These are phyloP conservation scores for Recurvirostra avosetta DNA, from an alignment of 2,113 vertebrate genomes.

Conservation along the genomic window DNA sequence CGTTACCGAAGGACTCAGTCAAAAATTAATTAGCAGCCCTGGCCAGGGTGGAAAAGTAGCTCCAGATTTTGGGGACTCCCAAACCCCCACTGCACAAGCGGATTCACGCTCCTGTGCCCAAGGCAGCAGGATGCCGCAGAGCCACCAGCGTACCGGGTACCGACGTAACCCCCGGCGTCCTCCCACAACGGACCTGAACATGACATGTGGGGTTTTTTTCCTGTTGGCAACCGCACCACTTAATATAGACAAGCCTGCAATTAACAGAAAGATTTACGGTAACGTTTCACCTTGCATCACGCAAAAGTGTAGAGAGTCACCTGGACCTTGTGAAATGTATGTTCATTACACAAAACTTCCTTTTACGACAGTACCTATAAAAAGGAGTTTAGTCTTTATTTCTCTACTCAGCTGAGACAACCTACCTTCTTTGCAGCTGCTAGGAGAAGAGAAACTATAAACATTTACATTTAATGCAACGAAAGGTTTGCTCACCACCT, in stretches of 20 bases:
- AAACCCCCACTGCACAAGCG: rapidly evolving
- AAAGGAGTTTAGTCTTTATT: not conserved
- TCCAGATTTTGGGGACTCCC: not conserved
- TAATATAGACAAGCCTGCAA: not conserved
- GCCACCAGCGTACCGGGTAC: not conserved
- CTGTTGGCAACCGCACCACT: not conserved
- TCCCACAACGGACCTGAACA: not conserved
- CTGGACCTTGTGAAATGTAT: not conserved
- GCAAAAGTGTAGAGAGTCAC: not conserved
- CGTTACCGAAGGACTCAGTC: not conserved
- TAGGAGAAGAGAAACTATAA: slow-evolving; percentile 26
- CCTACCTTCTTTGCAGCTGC: slow-evolving; percentile 14
- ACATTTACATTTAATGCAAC: slow-evolving; percentile 13
- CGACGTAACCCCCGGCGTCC: not conserved
- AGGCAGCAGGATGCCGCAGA: not conserved
- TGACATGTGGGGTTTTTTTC: not conserved
- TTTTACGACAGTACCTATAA: not conserved
- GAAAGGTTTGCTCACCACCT: slow-evolving; percentile 45
- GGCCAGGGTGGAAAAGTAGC: not conserved
- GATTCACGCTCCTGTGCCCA: not conserved
- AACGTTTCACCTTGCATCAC: not conserved
- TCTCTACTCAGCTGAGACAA: not conserved
- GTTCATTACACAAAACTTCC: not conserved
- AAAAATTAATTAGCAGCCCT: not conserved
- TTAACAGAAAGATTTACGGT: not conserved